Percentiles rank a stretch among this genome's conserved stretches.
These are phyloP conservation scores for Archips crataeganus DNA, from an alignment of 2,888 invertebrate species.

Conservation along the genomic window DNA sequence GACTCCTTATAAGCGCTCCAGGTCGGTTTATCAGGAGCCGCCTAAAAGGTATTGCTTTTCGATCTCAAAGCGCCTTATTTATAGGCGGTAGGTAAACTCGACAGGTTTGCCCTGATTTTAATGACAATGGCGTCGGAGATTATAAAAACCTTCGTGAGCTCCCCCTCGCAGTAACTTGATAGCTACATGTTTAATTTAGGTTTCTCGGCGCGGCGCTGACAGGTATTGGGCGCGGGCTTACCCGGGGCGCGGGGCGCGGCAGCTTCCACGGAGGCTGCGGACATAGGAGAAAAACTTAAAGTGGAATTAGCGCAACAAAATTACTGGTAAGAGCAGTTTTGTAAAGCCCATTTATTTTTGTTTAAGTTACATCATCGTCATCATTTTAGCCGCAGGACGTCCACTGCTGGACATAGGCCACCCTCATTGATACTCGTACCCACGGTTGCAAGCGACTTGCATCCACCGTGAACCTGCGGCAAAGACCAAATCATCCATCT, in stretches of 20 bases:
- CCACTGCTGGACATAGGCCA: too few species aligned
- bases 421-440: too few species aligned
- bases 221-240: background rate
- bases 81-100: conserved; percentile 28
- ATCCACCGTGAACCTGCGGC: too few species aligned
- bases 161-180: background rate
- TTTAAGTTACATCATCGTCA: too few species aligned
- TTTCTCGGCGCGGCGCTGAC: background rate
- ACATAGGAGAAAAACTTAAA: too few species aligned
- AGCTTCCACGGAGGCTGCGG: too few species aligned
- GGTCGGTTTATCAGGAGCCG: conserved; percentile 36
- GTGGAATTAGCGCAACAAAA: too few species aligned
- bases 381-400: too few species aligned
- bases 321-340: too few species aligned
- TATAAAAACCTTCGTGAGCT: conserved; percentile 8
- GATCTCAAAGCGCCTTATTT: conserved; percentile 38
- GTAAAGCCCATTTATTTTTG: too few species aligned
- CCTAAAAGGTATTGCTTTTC: conserved; percentile 38
- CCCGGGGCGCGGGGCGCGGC: background rate
- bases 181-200: background rate
- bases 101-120: conserved; percentile 38
- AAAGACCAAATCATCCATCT: too few species aligned
- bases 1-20: conserved; percentile 26
- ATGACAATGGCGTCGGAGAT: conserved; percentile 27
- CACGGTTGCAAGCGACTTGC: too few species aligned